Base-by-base conservation (phyloP, 2,797 vertebrate genomes). In the Gallinago stenura region DNA sequence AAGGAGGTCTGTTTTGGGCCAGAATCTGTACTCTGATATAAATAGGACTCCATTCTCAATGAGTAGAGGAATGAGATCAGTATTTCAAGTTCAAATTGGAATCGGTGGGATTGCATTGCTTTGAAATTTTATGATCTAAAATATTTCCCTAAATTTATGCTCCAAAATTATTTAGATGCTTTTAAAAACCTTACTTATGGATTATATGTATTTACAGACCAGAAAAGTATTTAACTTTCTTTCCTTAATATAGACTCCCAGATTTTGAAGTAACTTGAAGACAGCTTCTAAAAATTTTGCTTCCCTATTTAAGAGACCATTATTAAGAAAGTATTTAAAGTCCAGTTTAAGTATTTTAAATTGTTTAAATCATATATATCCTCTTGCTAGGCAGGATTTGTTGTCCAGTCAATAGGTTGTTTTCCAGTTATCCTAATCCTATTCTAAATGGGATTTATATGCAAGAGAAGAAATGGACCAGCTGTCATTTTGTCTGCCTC, bases 371-470 rank as follows among this genome's bases (percentile, higher is more conserved):
- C 10, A 41, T 17, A 76, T 20, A 5, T 26, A 72, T 56, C 45
- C 51, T 45, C 39, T 94, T 94, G 79, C 73, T 79, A 85, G 81
- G 90, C 50, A 89, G 89, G 96, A 60, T 94, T 90, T 95, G 77
- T 90, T 69, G 21, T 95, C 96, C 93, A 95, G 85, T 93, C 83
- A 77, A 69, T 71, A 91, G 90, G 48, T 60, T 95, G 61, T 58
- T 77, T 95, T 94, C 76, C 93, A 96, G 88, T 95, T 97, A 81
- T 73, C 90, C 94, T 97, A 97, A 97, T 97, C 97, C 91, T 93
- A 77, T 89, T 97, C 93, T 95, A 93, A 97, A 96, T 77, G 89
- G 95, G 97, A 96, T 98, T 98, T 98, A 95, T 76, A 92, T 93
- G 93, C 66, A 92, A 71, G 95, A 91, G 84, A 90, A 93, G 96